These are phyloP conservation scores for Cettia cetti DNA, from an alignment of 2,113 vertebrate genomes.

Conservation along the genomic window DNA sequence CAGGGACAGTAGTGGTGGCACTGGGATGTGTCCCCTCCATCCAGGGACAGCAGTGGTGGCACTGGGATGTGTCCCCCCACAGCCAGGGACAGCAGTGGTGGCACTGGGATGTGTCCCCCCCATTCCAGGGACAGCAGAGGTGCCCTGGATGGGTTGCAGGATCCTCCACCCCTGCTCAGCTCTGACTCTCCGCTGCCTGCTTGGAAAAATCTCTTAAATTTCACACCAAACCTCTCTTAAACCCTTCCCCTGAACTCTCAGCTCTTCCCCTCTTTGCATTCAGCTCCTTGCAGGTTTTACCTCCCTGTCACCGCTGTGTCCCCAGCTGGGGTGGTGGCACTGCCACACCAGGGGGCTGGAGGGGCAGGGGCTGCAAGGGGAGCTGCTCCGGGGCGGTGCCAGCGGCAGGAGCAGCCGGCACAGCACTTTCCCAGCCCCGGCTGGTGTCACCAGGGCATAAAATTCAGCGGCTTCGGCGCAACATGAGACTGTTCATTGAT, in stretches of 20 bases:
- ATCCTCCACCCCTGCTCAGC: not conserved
- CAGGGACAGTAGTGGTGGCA: not conserved
- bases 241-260: rapidly evolving
- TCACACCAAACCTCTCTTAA: not conserved
- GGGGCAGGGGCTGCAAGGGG: not conserved
- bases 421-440: not conserved
- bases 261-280: not conserved
- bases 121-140: not conserved
- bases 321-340: rapidly evolving
- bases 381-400: not conserved
- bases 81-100: not conserved
- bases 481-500: slow-evolving; percentile 16
- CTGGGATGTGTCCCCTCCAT: not conserved
- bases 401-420: not conserved
- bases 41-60: not conserved
- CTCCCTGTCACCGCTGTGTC: rapidly evolving
- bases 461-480: slow-evolving; percentile 27
- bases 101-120: not conserved
- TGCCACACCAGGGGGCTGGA: rapidly evolving
- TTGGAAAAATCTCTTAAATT: not conserved
- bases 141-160: not conserved
- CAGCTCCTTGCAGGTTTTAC: rapidly evolving
- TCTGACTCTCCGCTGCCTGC: rapidly evolving
- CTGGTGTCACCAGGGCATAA: not conserved
- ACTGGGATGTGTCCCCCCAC: not conserved